Conservation (phyloP, 1,140 invertebrate species). For the Diachasma alloeum region DNA sequence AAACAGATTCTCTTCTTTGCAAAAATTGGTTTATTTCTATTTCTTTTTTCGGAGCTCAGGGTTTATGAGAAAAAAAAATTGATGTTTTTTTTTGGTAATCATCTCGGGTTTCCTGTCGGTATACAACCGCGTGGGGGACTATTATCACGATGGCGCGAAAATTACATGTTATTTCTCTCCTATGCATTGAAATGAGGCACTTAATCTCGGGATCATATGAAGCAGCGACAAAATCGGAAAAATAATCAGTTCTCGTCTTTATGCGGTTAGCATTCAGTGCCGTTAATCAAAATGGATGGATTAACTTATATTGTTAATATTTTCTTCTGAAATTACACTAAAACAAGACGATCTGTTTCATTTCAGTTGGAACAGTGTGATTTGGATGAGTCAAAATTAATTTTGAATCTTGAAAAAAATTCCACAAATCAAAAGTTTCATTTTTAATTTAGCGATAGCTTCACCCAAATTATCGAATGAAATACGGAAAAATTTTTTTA, state of each 20-base stretch:
- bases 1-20: background rate
- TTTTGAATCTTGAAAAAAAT: too few relatives aligned
- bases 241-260: background rate
- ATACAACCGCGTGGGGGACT: background rate
- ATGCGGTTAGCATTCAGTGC: background rate
- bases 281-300: background rate
- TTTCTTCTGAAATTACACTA: background rate
- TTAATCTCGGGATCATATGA: constrained; percentile 10
- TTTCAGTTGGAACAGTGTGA: too few relatives aligned
- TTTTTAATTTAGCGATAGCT: too few relatives aligned
- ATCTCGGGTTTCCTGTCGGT: constrained; percentile 10
- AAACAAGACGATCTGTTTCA: too few relatives aligned
- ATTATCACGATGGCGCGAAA: constrained; percentile 16
- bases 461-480: too few relatives aligned
- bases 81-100: constrained; percentile 3
- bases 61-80: background rate
- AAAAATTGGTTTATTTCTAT: background rate
- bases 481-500: too few relatives aligned
- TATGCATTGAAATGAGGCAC: constrained; percentile 9
- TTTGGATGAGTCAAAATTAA: too few relatives aligned
- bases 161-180: constrained; percentile 10
- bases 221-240: background rate
- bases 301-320: background rate
- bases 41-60: background rate
- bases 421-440: too few relatives aligned